Conservation (phyloP, 2,888 invertebrate species). For the Masnerella sp. region DNA sequence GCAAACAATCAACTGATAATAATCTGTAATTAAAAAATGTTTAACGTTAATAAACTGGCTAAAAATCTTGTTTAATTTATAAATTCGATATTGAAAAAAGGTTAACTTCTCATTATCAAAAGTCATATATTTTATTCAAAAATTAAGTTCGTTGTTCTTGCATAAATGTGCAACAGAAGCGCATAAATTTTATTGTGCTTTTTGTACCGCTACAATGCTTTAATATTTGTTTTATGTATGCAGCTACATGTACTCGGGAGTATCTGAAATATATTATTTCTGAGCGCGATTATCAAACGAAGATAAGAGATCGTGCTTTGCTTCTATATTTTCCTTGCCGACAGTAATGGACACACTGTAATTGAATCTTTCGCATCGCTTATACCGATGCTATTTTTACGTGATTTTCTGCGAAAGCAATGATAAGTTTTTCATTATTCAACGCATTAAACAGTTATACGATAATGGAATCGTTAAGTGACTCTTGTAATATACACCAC, state of each 20-base stretch:
- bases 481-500: too few relatives aligned
- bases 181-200: conserved; percentile 21
- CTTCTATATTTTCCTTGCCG: conserved; percentile 25
- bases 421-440: conserved; percentile 9
- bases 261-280: conserved; percentile 30
- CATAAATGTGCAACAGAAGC: neutral
- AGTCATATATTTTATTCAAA: too few relatives aligned
- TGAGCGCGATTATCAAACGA: conserved; percentile 25
- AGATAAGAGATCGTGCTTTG: conserved; percentile 33
- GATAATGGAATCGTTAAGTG: neutral
- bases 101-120: too few relatives aligned
- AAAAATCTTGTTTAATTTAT: conserved; percentile 14
- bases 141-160: conserved; percentile 8
- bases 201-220: conserved; percentile 8
- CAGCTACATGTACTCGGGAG: conserved; percentile 17
- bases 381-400: conserved; percentile 25
- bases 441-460: neutral
- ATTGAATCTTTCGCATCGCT: conserved; percentile 32
- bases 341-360: conserved; percentile 36
- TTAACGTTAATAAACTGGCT: conserved; percentile 14
- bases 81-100: too few relatives aligned
- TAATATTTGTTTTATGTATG: conserved; percentile 25
- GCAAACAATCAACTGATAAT: conserved; percentile 29
- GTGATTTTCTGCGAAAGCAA: conserved; percentile 2
- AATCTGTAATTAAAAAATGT: conserved; percentile 36